Conservation (phyloP, 2,888 invertebrate genomes). For the Euphydryas editha region DNA sequence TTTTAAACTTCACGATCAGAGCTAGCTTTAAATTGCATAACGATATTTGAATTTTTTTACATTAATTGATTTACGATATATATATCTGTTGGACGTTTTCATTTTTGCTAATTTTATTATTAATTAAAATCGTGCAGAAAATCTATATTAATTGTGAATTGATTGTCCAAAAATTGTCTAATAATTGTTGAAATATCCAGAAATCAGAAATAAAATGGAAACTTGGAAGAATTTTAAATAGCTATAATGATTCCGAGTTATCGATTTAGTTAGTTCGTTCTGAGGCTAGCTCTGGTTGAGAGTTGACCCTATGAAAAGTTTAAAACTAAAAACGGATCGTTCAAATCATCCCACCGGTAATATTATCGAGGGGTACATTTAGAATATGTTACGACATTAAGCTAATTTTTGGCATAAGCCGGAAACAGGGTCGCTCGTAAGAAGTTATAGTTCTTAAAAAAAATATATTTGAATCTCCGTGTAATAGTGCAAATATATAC, state of each 20-base stretch:
- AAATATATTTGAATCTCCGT: slow-evolving; percentile 4
- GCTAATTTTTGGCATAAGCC: not conserved
- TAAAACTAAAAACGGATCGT: slow-evolving; percentile 4
- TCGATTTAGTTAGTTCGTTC: too few relatives aligned
- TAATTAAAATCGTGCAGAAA: too few relatives aligned
- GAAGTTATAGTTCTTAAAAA: not conserved
- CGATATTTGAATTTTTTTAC: not conserved
- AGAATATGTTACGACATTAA: not conserved
- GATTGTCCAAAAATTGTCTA: too few relatives aligned
- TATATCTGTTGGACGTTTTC: too few relatives aligned
- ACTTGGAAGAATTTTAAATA: not conserved
- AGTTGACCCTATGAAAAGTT: slow-evolving; percentile 7
- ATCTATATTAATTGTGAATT: too few relatives aligned
- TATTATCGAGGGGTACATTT: slow-evolving; percentile 10
- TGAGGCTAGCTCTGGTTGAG: slow-evolving; percentile 4
- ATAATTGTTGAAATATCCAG: too few relatives aligned
- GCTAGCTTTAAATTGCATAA: slow-evolving; percentile 4
- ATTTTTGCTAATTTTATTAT: too few relatives aligned
- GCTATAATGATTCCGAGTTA: not conserved
- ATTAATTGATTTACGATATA: not conserved
- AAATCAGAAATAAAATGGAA: too few relatives aligned
- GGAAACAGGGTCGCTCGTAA: slow-evolving; percentile 11
- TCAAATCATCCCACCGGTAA: slow-evolving; percentile 22
- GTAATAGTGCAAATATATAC: not conserved
- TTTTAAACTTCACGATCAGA: not conserved